Evolutionary conservation across 1,140 invertebrate species (phyloP).

Genomic region (Bursaphelenchus mucronatus): DNA sequence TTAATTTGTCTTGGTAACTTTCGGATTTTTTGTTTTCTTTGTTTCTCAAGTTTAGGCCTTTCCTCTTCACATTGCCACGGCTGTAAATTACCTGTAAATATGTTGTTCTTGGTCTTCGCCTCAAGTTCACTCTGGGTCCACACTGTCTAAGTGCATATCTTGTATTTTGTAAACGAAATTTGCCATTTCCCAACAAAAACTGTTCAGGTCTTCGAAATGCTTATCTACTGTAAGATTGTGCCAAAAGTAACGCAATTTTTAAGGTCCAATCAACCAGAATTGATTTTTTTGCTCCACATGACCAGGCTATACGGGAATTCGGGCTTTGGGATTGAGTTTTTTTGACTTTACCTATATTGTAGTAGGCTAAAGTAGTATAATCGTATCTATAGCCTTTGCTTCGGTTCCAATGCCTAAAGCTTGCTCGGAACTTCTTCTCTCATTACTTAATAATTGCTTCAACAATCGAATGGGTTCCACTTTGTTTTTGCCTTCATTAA

Average conservation of each 20-base stretch:
- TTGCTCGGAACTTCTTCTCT: not conserved
- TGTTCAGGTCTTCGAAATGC: no score
- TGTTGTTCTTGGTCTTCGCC: no score
- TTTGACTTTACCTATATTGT: not conserved
- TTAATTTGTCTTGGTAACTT: slow-evolving; percentile 8
- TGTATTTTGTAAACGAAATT: no score
- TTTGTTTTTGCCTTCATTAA: not conserved
- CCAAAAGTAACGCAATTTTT: no score
- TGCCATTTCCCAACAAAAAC: no score
- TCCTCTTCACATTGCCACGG: not conserved
- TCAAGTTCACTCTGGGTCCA: no score
- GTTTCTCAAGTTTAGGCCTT: slow-evolving; percentile 1
- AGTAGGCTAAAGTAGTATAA: no score
- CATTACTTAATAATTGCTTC: slow-evolving; percentile 1
- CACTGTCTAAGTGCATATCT: no score
- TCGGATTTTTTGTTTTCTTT: not conserved
- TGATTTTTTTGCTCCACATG: slow-evolving; percentile 3
- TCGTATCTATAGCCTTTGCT: not conserved
- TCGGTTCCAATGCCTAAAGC: not conserved
- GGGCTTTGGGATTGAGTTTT: not conserved
- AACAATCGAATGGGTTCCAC: slow-evolving; percentile 1
- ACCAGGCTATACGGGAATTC: not conserved
- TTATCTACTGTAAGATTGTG: no score
- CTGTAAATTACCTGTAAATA: slow-evolving; percentile 3
- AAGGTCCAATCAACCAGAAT: no score